phyloP scores from a whole-genome alignment of 1,140 invertebrate species.

The Meloidogyne floridensis region DNA sequence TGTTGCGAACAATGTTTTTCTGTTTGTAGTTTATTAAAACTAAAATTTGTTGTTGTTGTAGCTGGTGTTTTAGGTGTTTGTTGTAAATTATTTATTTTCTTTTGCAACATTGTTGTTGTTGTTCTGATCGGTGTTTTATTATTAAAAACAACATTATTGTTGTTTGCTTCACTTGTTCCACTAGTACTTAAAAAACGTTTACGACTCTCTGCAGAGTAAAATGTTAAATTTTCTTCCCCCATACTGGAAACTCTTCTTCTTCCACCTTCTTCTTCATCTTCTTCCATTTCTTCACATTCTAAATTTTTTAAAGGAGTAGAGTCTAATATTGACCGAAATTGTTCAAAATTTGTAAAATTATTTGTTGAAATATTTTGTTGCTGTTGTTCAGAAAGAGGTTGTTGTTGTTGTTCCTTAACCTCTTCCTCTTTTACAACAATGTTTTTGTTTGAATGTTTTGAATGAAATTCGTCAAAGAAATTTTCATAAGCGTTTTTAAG shows the following conservation, averaged over 20 bases:
- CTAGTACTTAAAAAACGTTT: not conserved
- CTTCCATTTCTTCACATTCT: not conserved
- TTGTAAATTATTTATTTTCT: not conserved
- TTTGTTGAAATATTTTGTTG: no score
- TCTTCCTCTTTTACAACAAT: not conserved
- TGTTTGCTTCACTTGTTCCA: not conserved
- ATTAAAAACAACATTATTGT: not conserved
- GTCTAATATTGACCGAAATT: not conserved
- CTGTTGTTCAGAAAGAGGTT: no score
- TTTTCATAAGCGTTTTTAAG: constrained; percentile 38
- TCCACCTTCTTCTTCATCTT: not conserved
- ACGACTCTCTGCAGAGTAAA: not conserved
- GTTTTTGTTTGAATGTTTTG: not conserved
- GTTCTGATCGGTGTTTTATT: not conserved
- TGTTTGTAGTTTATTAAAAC: not conserved
- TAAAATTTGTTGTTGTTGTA: not conserved
- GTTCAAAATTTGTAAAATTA: not conserved
- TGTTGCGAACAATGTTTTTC: not conserved
- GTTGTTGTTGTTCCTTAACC: not conserved
- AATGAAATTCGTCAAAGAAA: constrained; percentile 43
- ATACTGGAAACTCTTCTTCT: not conserved
- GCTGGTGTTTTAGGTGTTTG: not conserved
- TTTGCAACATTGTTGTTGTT: not conserved
- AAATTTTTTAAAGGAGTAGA: not conserved
- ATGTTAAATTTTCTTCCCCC: not conserved